Conservation (phyloP, 1,140 invertebrate genomes). For the Micrasema longulum region DNA sequence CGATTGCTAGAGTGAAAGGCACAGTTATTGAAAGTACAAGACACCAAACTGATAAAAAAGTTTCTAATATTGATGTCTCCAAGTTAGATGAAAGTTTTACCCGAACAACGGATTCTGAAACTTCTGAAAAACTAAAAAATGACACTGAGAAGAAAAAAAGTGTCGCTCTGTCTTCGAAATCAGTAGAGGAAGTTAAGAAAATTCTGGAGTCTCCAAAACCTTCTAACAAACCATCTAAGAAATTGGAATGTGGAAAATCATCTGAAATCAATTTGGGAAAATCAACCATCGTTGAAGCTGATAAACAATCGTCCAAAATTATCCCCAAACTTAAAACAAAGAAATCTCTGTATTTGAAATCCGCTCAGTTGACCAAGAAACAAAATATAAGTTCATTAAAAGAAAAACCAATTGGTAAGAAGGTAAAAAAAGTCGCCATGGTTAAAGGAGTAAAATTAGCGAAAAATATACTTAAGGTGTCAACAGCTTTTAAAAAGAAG, state of each 20-base stretch:
- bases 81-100: constrained; percentile 39
- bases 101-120: constrained; percentile 2
- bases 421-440: constrained; percentile 9
- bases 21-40: constrained; percentile 66
- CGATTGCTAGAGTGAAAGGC: constrained; percentile 67
- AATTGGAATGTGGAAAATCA: constrained; percentile 14
- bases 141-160: constrained; percentile 48
- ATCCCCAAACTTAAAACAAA: constrained; percentile 26
- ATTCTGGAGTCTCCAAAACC: constrained; percentile 19
- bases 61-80: constrained; percentile 3
- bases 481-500: neutral
- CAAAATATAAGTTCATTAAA: constrained; percentile 20
- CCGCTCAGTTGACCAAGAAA: constrained; percentile 14
- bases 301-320: neutral
- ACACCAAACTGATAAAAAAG: constrained; percentile 62
- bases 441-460: constrained; percentile 34
- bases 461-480: constrained; percentile 21
- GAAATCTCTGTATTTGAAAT: constrained; percentile 8
- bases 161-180: constrained; percentile 14
- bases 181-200: constrained; percentile 46
- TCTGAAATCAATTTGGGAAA: constrained; percentile 1
- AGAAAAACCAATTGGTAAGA: constrained; percentile 26
- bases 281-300: constrained; percentile 18
- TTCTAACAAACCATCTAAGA: constrained; percentile 38
- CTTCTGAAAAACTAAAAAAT: constrained; percentile 37